Conservation (phyloP, 2,113 vertebrate species). For the Collichthys lucidus region DNA sequence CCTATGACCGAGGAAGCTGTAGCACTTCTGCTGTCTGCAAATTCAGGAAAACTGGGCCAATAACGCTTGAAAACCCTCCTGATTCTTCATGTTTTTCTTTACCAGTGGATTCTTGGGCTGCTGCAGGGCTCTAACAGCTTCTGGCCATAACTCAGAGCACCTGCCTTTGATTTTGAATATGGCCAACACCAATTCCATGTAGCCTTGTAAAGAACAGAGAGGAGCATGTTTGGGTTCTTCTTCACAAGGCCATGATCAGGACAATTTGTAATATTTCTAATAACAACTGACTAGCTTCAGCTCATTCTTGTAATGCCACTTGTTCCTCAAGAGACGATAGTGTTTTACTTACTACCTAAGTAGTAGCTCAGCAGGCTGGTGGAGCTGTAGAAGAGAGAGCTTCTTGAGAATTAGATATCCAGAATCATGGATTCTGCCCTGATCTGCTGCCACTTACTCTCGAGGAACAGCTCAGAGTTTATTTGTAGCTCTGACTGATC, state of each 20-base stretch:
- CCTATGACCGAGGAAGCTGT: not conserved
- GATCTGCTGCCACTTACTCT: too few relatives aligned
- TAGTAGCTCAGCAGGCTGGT: too few relatives aligned
- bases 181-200: not conserved
- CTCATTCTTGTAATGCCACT: too few relatives aligned
- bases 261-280: too few relatives aligned
- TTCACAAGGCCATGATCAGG: not conserved
- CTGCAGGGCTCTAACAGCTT: not conserved
- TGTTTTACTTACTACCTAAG: too few relatives aligned
- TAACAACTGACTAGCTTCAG: too few relatives aligned
- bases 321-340: too few relatives aligned
- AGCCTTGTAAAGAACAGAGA: not conserved
- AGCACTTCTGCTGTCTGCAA: not conserved
- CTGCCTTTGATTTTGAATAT: not conserved
- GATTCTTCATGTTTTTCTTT: not conserved
- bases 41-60: not conserved
- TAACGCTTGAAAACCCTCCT: not conserved
- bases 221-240: not conserved
- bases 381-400: too few relatives aligned
- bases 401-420: too few relatives aligned
- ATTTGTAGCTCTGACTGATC: too few relatives aligned
- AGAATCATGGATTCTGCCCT: too few relatives aligned
- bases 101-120: slow-evolving; percentile 9
- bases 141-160: not conserved
- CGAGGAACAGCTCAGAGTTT: too few relatives aligned